Percentiles rank a stretch among this genome's conserved stretches.
These are phyloP conservation scores for Drosophila lacertosa DNA, from an alignment of 1,140 invertebrate species.

Conservation along the genomic window DNA sequence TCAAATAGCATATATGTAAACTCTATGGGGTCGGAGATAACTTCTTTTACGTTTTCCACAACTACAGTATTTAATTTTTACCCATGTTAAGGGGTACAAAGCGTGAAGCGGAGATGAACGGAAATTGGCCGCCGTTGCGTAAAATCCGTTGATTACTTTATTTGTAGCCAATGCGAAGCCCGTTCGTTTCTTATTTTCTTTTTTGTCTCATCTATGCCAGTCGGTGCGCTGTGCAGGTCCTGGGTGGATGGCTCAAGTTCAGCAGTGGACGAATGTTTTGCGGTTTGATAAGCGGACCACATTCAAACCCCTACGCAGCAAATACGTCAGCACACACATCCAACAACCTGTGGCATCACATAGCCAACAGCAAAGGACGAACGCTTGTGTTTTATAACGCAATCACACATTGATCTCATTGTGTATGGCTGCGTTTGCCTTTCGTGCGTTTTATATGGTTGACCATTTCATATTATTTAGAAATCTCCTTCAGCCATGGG, in stretches of 20 bases:
- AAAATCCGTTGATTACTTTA: constrained; percentile 83
- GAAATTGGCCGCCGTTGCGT: constrained; percentile 67
- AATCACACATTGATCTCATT: constrained; percentile 51
- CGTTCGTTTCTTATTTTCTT: constrained; percentile 26
- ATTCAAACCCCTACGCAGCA: too few species aligned
- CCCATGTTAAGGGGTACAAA: neutral
- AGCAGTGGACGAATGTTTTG: constrained; percentile 37
- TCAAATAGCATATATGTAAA: too few species aligned
- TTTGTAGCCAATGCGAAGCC: constrained; percentile 62
- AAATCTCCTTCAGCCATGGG: constrained; percentile 62
- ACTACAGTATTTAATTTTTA: neutral
- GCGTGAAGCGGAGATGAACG: constrained; percentile 26
- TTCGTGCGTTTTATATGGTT: constrained; percentile 40
- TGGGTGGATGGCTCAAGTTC: neutral
- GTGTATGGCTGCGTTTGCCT: constrained; percentile 39
- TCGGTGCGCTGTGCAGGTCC: neutral
- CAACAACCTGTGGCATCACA: constrained; percentile 63
- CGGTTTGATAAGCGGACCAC: constrained; percentile 55
- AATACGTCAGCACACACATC: neutral
- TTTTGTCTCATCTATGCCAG: constrained; percentile 35
- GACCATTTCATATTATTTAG: constrained; percentile 71
- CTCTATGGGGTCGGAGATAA: too few species aligned
- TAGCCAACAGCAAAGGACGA: constrained; percentile 2
- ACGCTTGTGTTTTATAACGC: constrained; percentile 32
- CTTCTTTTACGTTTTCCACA: too few species aligned